Evolutionary conservation across 1,140 invertebrate genomes (phyloP).

Genomic region (Pararge aegeria): DNA sequence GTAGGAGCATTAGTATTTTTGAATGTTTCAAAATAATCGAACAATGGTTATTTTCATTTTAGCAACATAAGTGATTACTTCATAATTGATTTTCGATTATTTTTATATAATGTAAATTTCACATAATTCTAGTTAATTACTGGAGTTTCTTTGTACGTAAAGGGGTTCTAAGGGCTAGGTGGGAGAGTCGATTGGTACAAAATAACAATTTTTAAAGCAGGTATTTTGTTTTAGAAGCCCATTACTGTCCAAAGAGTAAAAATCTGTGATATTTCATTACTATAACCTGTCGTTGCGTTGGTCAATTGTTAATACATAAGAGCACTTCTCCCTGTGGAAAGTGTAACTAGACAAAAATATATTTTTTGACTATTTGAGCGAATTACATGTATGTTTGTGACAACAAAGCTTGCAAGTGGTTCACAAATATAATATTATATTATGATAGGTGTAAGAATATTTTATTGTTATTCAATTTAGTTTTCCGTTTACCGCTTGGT

Average conservation of each 20-base stretch:
- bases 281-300: slow-evolving; percentile 78
- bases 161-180: slow-evolving; percentile 66
- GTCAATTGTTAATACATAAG: slow-evolving; percentile 80
- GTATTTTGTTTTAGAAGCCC: slow-evolving; percentile 61
- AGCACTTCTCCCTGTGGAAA: slow-evolving; percentile 62
- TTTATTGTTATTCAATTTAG: slow-evolving; percentile 79
- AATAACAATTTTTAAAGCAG: slow-evolving; percentile 55
- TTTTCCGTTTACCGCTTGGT: slow-evolving; percentile 73
- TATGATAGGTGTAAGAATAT: slow-evolving; percentile 77
- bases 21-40: slow-evolving; percentile 60
- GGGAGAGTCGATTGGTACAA: slow-evolving; percentile 65
- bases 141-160: slow-evolving; percentile 73
- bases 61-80: slow-evolving; percentile 69
- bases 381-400: slow-evolving; percentile 73
- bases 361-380: slow-evolving; percentile 78
- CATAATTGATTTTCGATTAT: slow-evolving; percentile 63
- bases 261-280: slow-evolving; percentile 81
- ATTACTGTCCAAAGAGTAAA: slow-evolving; percentile 80
- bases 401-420: slow-evolving; percentile 69
- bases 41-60: slow-evolving; percentile 64
- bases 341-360: slow-evolving; percentile 75
- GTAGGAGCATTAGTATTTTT: slow-evolving; percentile 65
- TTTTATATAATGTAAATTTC: slow-evolving; percentile 63
- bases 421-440: slow-evolving; percentile 74
- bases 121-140: slow-evolving; percentile 64